Evolutionary conservation across 2,888 invertebrate genomes (phyloP), one percentile per base, ranked within the genome.

Genomic region (Amitus sp.): DNA sequence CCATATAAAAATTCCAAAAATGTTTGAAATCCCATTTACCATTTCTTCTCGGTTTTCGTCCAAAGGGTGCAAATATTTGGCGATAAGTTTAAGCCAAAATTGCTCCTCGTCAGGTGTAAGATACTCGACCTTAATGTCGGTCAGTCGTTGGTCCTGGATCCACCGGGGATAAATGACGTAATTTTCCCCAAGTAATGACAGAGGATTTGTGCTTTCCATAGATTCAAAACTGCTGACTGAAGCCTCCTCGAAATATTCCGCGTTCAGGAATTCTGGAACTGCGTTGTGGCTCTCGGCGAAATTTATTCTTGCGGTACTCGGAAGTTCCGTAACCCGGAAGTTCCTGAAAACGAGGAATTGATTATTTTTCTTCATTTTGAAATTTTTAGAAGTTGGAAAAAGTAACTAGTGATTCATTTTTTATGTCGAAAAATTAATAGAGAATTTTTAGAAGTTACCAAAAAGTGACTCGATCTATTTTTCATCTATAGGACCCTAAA

Each of bases 1-100:
- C 12, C 18, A 46, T 39, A 30, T 5, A 46, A 45, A 39, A 12
- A 23, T n/a, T 40, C n/a, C 15, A 20, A 15, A 40, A 28, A 13
- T 51, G n/a, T 19, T 18, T 23, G 17, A 18, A 5, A 13, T 45
- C 10, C 23, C n/a, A 76, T 76, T 61, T 82, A 87, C 86, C 77
- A 88, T 85, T 73, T 88, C 86, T 53, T 86, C 84, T 66, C 87
- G 85, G 70, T 90, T 87, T 39, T 19, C 47, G 65, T 88, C 88
- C 47, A 93, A 85, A 0, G 94, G 94, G 70, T 87, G 85, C 15
- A 95, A 84, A 79, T 95, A 93, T 73, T 88, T 88, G 42, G 87
- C 87, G 49, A 95, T 88, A 48, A 95, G 82, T 48, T 90, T 89
- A 52, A 86, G 86, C 93, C 94, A 95, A 82, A 95, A 95, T 15